These are phyloP conservation scores for Corynorhinus townsendii DNA, from an alignment of 2,113 vertebrate species.

Conservation along the genomic window DNA sequence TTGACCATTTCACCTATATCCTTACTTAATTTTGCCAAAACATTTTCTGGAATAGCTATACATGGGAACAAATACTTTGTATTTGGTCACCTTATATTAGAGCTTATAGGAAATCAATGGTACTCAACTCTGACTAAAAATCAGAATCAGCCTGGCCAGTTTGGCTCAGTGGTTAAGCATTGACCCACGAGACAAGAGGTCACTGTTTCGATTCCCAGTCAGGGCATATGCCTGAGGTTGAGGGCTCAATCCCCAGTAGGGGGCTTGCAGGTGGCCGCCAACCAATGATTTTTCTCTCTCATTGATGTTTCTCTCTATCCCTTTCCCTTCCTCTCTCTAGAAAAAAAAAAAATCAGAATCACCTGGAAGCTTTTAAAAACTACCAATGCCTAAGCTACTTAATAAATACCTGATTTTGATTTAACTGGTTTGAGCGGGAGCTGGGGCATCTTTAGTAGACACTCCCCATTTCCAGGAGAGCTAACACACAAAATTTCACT, in stretches of 20 bases:
- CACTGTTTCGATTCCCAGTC: no score
- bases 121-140: neutral
- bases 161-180: no score
- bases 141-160: neutral
- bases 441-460: neutral
- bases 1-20: neutral
- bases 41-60: slow-evolving; percentile 10
- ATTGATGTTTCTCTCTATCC: no score
- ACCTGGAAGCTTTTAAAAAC: neutral
- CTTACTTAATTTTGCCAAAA: neutral
- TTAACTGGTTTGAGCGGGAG: neutral
- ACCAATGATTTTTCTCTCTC: no score
- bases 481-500: slow-evolving; percentile 37
- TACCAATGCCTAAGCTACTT: neutral
- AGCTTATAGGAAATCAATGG: neutral
- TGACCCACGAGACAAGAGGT: no score
- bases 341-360: neutral
- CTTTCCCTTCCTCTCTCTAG: no score
- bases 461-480: neutral
- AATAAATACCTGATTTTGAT: neutral
- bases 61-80: neutral
- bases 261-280: no score
- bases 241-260: no score
- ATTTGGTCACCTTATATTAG: neutral
- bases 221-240: no score